Percentiles rank a stretch among this genome's conserved stretches.
phyloP scores from a whole-genome alignment of 2,113 vertebrate genomes.

The Nesospiza acunhae region DNA sequence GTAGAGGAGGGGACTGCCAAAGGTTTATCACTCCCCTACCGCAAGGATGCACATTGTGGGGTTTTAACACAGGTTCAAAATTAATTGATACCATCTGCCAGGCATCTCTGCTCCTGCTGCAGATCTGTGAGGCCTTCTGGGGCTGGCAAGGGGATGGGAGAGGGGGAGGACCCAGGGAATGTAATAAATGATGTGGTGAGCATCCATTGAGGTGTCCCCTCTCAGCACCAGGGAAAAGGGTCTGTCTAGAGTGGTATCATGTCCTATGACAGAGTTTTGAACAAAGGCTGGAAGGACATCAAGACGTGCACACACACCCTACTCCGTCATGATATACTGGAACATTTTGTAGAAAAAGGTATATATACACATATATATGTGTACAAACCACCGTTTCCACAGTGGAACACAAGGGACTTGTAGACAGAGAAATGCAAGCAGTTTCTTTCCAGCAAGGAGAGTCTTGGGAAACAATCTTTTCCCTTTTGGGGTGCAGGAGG shows the following conservation, averaged over 20 bases:
- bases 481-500: not conserved
- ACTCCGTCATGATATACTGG: not conserved
- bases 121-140: not conserved
- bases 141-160: not conserved
- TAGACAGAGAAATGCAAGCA: not conserved
- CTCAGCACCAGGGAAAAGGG: not conserved
- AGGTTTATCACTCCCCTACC: not conserved
- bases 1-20: not conserved
- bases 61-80: not conserved
- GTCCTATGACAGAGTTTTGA: not conserved
- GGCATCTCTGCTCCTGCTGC: not conserved
- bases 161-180: not conserved
- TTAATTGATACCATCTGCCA: not conserved
- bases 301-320: fast-evolving
- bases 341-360: not conserved
- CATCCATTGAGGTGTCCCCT: not conserved
- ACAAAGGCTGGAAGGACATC: not conserved
- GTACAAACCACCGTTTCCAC: not conserved
- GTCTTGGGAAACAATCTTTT: not conserved
- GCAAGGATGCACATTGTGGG: fast-evolving
- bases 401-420: not conserved
- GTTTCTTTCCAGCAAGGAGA: not conserved
- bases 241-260: not conserved
- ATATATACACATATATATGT: not conserved
- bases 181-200: not conserved